A percentile compares a stretch with the other conserved stretches of the same genome.
Conservation (phyloP, 2,888 invertebrate species). For the Noctua fimbriata region DNA sequence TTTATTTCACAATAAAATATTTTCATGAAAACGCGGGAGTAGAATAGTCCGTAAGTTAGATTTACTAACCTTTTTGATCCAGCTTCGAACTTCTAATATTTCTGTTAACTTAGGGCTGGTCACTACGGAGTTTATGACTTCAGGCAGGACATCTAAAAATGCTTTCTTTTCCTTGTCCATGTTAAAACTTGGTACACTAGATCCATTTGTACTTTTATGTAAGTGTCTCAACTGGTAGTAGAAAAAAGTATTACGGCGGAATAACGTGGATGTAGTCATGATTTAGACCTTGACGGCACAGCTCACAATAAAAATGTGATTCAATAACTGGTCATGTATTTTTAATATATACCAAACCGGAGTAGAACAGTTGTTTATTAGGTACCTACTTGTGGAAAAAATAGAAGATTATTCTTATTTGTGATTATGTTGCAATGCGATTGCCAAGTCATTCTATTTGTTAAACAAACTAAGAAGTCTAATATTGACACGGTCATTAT, state of each 20-base stretch:
- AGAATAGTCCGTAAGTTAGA: too few species aligned
- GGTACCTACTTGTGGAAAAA: too few species aligned
- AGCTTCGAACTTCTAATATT: conserved; percentile 41
- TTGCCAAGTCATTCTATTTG: too few species aligned
- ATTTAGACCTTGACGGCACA: not conserved
- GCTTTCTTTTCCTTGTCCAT: conserved; percentile 35
- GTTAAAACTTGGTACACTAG: conserved; percentile 19
- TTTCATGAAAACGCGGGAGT: not conserved
- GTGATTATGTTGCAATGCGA: too few species aligned
- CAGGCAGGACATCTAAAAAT: conserved; percentile 29
- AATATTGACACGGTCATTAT: too few species aligned
- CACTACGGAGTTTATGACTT: conserved; percentile 41
- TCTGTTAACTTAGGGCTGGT: conserved; percentile 33
- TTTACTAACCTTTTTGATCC: conserved; percentile 46
- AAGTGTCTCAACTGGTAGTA: conserved; percentile 27
- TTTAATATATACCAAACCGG: too few species aligned
- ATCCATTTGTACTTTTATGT: conserved; percentile 9
- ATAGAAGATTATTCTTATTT: too few species aligned
- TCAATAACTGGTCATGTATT: too few species aligned
- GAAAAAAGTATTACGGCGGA: conserved; percentile 12
- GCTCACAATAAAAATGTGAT: too few species aligned
- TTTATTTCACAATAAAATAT: not conserved
- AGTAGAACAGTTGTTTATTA: too few species aligned
- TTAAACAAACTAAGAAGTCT: too few species aligned
- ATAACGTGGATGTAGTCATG: conserved; percentile 13